Conservation (phyloP, 2,113 vertebrate species). For the Camelus dromedarius region DNA sequence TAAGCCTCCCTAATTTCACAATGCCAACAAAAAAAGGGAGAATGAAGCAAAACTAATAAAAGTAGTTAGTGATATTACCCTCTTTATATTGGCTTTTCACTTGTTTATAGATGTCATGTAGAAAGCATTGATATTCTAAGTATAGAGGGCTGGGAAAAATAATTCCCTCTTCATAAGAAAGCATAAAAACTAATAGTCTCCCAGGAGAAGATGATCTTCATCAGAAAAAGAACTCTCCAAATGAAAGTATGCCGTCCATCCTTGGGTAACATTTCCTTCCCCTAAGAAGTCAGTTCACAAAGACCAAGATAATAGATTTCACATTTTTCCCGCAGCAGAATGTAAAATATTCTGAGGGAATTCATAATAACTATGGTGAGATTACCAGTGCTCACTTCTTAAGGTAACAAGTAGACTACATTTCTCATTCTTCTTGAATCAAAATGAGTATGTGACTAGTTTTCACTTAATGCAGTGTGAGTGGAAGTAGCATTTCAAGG, state of each 20-base stretch:
- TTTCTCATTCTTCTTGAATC: neutral
- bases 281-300: neutral
- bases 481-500: neutral
- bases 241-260: neutral
- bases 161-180: neutral
- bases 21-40: neutral
- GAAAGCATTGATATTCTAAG: neutral
- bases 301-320: neutral
- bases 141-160: neutral
- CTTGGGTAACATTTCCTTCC: neutral
- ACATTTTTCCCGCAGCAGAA: neutral
- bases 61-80: neutral
- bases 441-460: neutral
- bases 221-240: neutral
- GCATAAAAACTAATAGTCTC: neutral
- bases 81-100: neutral
- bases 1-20: neutral
- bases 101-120: neutral
- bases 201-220: neutral
- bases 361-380: neutral
- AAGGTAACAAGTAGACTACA: neutral
- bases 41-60: neutral
- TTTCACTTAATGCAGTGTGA: neutral
- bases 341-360: neutral
- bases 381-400: neutral